Evolutionary conservation across 2,113 vertebrate species (phyloP), one percentile per base, ranked within the genome.

Genomic region (Pteropus alecto): DNA sequence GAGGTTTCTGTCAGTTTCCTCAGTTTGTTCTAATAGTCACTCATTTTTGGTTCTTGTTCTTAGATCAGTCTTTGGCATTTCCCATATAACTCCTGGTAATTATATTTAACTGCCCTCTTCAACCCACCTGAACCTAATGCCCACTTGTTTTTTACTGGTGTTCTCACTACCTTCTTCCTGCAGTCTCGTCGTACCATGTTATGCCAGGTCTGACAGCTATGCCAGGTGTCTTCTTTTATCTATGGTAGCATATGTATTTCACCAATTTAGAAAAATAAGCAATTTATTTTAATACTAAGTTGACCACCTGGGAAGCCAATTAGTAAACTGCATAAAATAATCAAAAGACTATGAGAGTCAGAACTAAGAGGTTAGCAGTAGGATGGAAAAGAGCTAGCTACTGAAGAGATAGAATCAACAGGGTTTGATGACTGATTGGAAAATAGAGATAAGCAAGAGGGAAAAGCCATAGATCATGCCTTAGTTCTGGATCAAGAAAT

Each of bases 201-300:
- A 11, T 38, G 5, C 22, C 16, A 48, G n/a, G 6, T 41, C 48
- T 82, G 19, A 58, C 30, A 48, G 33, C 22, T 60, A 30, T 41
- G 9, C 58, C 70, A 54, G 24, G 3, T 9, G 1, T 68, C 65
- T 71, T 68, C 60, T 76, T 94, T 46, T 56, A 71, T 88, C 21
- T 78, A 43, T 86, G 46, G 56, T 48, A 93, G 21, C 13, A 48
- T 15, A 70, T 5, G 7, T 38, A 60, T 85, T 79, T 56, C 30
- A 11, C 73, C 67, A 95, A 77, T 61, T 92, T 46, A 78, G 41
- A 38, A 83, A 87, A 91, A 93, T 28, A 78, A 58, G 21, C 38
- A 90, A n/a, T 83, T 76, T 97, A 70, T 63, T 46, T 60, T 63
- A 81, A 87, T 78, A 65, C 21, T 48, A 85, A 94, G 33, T 60